These are phyloP conservation scores for Syndactyla subalaris DNA, from an alignment of 2,797 vertebrate species.

Conservation along the genomic window DNA sequence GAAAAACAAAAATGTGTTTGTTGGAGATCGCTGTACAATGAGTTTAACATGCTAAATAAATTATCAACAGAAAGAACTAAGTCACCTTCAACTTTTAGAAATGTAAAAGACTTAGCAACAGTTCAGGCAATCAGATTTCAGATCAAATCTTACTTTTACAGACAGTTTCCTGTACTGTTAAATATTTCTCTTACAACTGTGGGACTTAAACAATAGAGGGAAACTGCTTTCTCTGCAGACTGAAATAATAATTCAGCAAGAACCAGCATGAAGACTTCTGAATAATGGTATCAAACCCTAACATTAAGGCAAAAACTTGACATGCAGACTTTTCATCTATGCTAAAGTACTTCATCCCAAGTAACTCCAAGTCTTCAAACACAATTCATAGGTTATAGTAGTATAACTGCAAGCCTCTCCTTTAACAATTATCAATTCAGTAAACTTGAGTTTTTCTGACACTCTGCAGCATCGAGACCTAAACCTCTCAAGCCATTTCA, in stretches of 20 bases:
- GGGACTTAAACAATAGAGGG: conserved; percentile 34
- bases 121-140: not conserved
- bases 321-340: not conserved
- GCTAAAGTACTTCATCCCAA: not conserved
- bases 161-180: conserved; percentile 13
- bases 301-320: not conserved
- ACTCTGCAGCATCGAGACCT: not conserved
- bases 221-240: not conserved
- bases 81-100: not conserved
- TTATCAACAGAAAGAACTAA: not conserved
- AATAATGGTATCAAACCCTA: not conserved
- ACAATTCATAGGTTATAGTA: fast-evolving
- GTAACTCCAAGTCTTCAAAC: not conserved
- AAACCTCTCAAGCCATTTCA: not conserved
- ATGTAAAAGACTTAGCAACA: not conserved
- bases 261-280: not conserved
- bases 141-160: conserved; percentile 11
- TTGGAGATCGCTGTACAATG: not conserved
- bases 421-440: not conserved
- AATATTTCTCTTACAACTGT: conserved; percentile 11
- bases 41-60: not conserved
- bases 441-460: not conserved
- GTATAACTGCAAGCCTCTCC: not conserved
- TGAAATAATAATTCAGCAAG: not conserved
- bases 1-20: not conserved